A percentile compares a stretch with the other conserved stretches of the same genome.
These are phyloP conservation scores for Bactericera cockerelli DNA, from an alignment of 1,140 invertebrate genomes.

Conservation along the genomic window DNA sequence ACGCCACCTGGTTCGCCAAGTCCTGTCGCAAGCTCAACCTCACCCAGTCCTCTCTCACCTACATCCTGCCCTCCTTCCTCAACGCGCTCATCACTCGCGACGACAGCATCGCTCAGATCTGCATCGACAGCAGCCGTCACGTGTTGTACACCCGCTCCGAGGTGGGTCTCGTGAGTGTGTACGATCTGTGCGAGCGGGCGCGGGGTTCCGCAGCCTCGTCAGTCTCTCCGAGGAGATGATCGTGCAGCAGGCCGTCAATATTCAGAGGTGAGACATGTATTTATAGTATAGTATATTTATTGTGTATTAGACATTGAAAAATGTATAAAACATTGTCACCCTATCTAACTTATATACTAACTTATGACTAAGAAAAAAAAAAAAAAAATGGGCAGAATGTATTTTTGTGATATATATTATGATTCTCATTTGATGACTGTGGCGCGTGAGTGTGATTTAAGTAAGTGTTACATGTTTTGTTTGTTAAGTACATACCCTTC, in stretches of 20 bases:
- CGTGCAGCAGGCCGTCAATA: constrained; percentile 53
- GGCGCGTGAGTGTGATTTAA: too few species aligned
- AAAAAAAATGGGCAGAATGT: too few species aligned
- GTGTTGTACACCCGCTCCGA: constrained; percentile 81
- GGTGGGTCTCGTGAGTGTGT: constrained; percentile 68
- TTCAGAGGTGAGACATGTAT: constrained; percentile 49
- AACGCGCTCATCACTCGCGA: constrained; percentile 67
- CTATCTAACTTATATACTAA: too few species aligned
- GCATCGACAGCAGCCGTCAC: constrained; percentile 74
- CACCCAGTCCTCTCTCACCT: constrained; percentile 72
- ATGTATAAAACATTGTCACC: too few species aligned
- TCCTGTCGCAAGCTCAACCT: constrained; percentile 91
- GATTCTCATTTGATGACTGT: too few species aligned
- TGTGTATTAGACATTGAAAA: too few species aligned
- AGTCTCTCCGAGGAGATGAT: constrained; percentile 64
- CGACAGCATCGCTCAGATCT: constrained; percentile 79
- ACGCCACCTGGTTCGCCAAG: constrained; percentile 84
- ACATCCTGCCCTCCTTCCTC: constrained; percentile 79
- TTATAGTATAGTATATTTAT: constrained; percentile 8
- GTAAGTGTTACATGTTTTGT: too few species aligned
- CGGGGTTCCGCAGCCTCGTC: constrained; percentile 50
- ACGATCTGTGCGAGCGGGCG: constrained; percentile 69
- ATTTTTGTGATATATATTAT: too few species aligned
- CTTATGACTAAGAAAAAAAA: too few species aligned
- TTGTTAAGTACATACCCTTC: too few species aligned